Evolutionary conservation across 2,797 vertebrate species (phyloP).

Genomic region (Coendou prehensilis): DNA sequence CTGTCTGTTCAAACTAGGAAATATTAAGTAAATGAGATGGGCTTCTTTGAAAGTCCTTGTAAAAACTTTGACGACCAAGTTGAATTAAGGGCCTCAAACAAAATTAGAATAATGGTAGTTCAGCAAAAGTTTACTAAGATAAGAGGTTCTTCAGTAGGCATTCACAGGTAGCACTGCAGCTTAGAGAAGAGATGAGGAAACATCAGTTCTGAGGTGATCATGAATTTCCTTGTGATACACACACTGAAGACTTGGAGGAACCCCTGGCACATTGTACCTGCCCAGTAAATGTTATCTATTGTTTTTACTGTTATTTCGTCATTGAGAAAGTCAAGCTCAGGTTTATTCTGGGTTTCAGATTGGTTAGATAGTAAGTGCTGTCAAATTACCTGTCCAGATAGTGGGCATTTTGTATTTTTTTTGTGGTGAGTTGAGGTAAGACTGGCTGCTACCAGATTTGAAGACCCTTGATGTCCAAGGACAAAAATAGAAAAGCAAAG

Average conservation of each 20-base stretch:
- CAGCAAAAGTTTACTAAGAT: background rate
- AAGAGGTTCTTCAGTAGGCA: background rate
- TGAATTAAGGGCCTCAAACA: slow-evolving; percentile 1
- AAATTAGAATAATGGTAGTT: background rate
- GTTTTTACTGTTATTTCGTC: background rate
- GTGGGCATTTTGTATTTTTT: background rate
- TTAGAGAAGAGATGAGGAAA: background rate
- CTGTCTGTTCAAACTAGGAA: background rate
- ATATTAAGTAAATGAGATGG: background rate
- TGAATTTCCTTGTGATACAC: background rate
- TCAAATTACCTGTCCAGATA: background rate
- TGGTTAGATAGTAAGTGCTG: background rate
- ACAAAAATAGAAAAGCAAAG: slow-evolving; percentile 10
- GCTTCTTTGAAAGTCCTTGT: slow-evolving; percentile 38
- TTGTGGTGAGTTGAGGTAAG: background rate
- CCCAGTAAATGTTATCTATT: background rate
- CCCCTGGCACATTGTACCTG: background rate
- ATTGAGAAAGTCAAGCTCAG: background rate
- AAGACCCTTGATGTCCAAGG: background rate
- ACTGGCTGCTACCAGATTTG: background rate
- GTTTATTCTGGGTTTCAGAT: background rate
- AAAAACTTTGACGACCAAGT: background rate
- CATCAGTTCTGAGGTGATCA: background rate
- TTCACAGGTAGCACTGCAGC: background rate
- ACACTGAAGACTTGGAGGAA: background rate